phyloP scores from a whole-genome alignment of 2,113 vertebrate species.

The Pachycephala philippinensis region DNA sequence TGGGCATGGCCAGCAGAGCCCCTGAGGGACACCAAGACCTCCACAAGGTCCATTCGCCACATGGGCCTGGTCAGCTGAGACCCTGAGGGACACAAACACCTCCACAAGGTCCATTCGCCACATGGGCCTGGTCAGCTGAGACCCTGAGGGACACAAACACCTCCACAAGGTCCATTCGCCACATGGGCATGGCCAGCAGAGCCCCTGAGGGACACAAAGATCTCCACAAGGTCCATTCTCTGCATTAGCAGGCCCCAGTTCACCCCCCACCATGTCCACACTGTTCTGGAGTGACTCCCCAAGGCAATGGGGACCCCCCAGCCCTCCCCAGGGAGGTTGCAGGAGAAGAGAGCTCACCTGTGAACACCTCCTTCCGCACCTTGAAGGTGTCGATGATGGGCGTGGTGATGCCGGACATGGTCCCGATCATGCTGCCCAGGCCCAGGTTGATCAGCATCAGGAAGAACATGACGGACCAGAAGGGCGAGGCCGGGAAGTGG shows the following conservation, averaged over 20 bases:
- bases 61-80: too few relatives aligned
- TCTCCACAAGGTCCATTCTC: background rate
- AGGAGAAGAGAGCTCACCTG: slow-evolving; percentile 80
- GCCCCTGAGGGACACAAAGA: rapidly evolving
- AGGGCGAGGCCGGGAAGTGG: slow-evolving; percentile 92
- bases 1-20: too few relatives aligned
- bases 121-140: too few relatives aligned
- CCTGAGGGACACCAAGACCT: too few relatives aligned
- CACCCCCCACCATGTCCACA: rapidly evolving
- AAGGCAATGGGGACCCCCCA: background rate
- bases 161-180: too few relatives aligned
- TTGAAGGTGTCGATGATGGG: slow-evolving; percentile 97
- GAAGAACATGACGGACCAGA: slow-evolving; percentile 99
- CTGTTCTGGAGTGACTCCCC: background rate
- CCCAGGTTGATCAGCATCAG: slow-evolving; percentile 98
- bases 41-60: too few relatives aligned
- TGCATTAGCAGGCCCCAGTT: background rate
- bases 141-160: too few relatives aligned
- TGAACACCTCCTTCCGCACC: slow-evolving; percentile 94
- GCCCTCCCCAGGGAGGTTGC: background rate
- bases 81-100: too few relatives aligned
- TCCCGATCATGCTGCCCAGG: slow-evolving; percentile 97
- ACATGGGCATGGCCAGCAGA: background rate
- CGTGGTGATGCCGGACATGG: slow-evolving; percentile 97
- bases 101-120: too few relatives aligned